Percentiles rank a stretch among this genome's conserved stretches.
Conservation (phyloP, 2,113 vertebrate genomes). For the Myodes glareolus region DNA sequence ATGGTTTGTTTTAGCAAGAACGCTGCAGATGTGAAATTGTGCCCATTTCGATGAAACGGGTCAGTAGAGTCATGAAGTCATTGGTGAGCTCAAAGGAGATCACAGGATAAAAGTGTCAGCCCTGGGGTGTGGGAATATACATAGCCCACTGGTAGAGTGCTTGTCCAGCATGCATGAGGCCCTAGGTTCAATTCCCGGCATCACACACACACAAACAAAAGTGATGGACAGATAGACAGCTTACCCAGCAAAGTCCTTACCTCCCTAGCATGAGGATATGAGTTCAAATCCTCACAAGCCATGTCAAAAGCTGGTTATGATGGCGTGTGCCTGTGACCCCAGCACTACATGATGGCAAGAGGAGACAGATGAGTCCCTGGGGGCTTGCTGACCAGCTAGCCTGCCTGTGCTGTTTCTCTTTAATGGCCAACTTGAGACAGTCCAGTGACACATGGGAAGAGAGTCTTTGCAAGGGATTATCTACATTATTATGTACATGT, state of each 20-base stretch:
- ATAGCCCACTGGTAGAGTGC: neutral
- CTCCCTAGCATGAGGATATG: neutral
- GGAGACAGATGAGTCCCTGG: neutral
- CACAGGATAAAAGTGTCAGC: neutral
- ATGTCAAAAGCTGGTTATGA: neutral
- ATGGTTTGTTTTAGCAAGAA: neutral
- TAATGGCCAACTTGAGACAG: neutral
- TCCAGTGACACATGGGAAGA: neutral
- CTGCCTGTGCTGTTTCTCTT: neutral
- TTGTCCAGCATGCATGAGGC: neutral
- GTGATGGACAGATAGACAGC: neutral
- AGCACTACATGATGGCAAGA: neutral
- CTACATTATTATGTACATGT: neutral
- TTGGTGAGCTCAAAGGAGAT: neutral
- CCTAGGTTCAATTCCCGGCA: neutral
- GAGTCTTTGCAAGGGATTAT: neutral
- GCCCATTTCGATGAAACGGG: neutral
- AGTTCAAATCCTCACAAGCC: neutral
- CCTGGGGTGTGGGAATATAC: neutral
- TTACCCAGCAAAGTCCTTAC: neutral
- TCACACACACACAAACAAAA: neutral
- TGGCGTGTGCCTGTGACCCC: neutral
- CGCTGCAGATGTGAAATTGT: neutral
- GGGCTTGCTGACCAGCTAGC: neutral
- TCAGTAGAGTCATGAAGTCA: neutral